Evolutionary conservation across 2,888 invertebrate species (phyloP).

Genomic region (Diarsia brunnea): DNA sequence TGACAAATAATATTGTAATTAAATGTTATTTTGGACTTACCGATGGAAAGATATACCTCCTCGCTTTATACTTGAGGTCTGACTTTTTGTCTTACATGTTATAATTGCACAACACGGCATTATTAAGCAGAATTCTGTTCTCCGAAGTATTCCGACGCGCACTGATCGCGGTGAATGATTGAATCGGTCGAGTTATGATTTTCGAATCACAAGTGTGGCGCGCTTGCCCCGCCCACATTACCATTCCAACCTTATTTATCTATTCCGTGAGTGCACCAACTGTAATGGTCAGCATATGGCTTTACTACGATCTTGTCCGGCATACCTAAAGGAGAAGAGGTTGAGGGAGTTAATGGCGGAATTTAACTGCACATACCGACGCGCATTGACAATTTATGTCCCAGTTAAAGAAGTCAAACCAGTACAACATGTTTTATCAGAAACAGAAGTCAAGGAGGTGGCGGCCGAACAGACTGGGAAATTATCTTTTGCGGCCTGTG

Average conservation of each 20-base stretch:
- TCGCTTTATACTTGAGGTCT: constrained; percentile 2
- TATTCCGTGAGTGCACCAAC: neutral
- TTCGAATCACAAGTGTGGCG: neutral
- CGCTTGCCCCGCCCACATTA: neutral
- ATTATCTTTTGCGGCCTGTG: no score
- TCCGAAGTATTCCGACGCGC: constrained; percentile 3
- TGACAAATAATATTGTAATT: constrained; percentile 9
- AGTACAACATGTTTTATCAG: no score
- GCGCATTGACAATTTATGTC: no score
- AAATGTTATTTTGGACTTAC: constrained; percentile 19
- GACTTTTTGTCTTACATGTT: constrained; percentile 7
- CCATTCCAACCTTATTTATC: neutral
- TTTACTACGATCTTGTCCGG: no score
- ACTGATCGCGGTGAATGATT: constrained; percentile 8
- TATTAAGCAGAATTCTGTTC: neutral
- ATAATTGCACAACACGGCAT: constrained; percentile 16
- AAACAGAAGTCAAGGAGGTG: no score
- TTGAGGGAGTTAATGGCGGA: no score
- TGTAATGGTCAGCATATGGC: no score
- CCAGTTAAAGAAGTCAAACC: no score
- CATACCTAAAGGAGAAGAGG: no score
- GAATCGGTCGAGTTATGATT: constrained; percentile 13
- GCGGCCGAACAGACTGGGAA: no score
- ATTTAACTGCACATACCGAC: no score
- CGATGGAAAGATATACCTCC: constrained; percentile 11